Conservation (phyloP, 53 echinoderm and acorn worm species). For the Crossaster papposus region DNA sequence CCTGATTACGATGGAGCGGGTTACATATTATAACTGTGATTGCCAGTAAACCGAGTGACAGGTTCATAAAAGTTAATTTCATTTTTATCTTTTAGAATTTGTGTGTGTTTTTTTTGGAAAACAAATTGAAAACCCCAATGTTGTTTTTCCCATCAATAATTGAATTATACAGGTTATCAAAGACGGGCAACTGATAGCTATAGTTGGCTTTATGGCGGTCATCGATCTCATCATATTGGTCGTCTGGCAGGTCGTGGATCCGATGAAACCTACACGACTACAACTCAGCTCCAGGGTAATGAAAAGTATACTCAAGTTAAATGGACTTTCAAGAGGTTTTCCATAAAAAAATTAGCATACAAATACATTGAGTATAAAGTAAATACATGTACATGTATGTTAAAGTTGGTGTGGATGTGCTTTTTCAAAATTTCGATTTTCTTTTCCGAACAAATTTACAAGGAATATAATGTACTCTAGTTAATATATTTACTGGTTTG, state of each 20-base stretch:
- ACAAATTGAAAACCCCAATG: no score
- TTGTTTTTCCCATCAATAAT: neutral
- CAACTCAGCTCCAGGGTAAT: slow-evolving; percentile 63
- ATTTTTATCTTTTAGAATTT: no score
- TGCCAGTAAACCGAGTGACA: no score
- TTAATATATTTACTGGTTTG: no score
- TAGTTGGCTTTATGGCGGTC: slow-evolving; percentile 84
- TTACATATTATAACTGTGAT: no score
- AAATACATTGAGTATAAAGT: neutral
- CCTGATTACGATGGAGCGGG: no score
- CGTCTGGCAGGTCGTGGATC: slow-evolving; percentile 88
- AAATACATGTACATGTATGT: neutral
- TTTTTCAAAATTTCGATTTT: no score
- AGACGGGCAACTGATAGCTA: slow-evolving; percentile 85
- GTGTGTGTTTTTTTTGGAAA: no score
- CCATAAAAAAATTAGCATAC: neutral
- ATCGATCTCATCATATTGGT: slow-evolving; percentile 83
- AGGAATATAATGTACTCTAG: no score
- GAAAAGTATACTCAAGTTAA: neutral
- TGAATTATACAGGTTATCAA: slow-evolving; percentile 76
- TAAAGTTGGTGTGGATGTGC: no score
- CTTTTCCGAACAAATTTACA: no score
- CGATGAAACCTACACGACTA: slow-evolving; percentile 63
- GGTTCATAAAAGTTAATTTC: no score
- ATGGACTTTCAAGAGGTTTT: neutral